Evolutionary conservation across 2,797 vertebrate species (phyloP).

Genomic region (Anguilla anguilla): DNA sequence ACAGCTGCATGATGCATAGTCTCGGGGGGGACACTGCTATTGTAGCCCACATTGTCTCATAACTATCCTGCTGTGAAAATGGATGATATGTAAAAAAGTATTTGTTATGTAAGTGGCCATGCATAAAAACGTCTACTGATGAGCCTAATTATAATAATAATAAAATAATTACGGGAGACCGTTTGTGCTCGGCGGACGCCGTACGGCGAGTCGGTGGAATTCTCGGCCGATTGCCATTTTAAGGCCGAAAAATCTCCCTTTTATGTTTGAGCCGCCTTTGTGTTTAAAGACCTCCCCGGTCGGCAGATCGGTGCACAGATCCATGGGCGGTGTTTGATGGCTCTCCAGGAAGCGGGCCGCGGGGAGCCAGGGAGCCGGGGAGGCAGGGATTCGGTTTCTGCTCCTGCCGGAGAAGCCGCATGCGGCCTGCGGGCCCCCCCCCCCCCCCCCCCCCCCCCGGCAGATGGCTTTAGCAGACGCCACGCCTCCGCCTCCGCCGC

Average conservation of each 20-base stretch:
- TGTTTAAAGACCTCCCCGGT: not conserved
- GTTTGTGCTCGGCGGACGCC: not conserved
- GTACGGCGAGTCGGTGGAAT: not conserved
- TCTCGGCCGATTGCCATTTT: not conserved
- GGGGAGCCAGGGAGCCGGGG: conserved; percentile 1
- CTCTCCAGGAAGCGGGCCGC: conserved; percentile 36
- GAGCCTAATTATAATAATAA: not conserved
- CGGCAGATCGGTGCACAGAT: not conserved
- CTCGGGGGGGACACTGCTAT: not conserved
- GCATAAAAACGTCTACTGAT: not conserved
- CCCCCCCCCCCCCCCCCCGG: not conserved
- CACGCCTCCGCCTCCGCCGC: conserved; percentile 29
- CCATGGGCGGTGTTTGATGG: conserved; percentile 33
- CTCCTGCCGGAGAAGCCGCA: conserved; percentile 31
- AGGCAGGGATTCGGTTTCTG: conserved; percentile 41
- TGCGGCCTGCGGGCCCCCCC: not conserved
- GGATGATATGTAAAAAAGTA: not conserved
- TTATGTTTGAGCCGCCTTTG: not conserved
- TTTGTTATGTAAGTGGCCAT: not conserved
- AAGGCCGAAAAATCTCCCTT: not conserved
- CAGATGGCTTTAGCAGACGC: conserved; percentile 42
- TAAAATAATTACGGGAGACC: not conserved
- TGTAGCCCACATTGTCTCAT: not conserved
- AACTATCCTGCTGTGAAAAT: not conserved
- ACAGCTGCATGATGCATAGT: not conserved